phyloP scores from a whole-genome alignment of 2,797 vertebrate species.

The Chaetophractus vellerosus region DNA sequence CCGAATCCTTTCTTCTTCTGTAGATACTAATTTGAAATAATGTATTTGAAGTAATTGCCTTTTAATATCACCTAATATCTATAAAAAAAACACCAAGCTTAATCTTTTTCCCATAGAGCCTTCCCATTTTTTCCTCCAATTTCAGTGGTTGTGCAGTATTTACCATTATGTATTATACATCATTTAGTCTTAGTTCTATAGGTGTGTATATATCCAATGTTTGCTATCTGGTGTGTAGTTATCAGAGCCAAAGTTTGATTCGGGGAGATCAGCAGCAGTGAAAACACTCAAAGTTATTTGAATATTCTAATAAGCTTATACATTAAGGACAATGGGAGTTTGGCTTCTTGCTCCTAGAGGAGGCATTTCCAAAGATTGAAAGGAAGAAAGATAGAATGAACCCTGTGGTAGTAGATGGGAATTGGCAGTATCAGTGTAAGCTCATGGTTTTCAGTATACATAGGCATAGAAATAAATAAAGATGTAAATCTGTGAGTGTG shows the following conservation, averaged over 20 bases:
- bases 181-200: not conserved
- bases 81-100: not conserved
- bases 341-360: not conserved
- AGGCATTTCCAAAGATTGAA: not conserved
- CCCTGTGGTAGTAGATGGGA: not conserved
- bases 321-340: not conserved
- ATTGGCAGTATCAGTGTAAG: not conserved
- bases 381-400: not conserved
- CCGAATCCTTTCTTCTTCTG: not conserved
- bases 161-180: not conserved
- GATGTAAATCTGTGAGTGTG: not conserved
- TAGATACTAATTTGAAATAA: not conserved
- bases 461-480: not conserved
- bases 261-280: not conserved
- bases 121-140: not conserved
- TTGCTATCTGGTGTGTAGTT: not conserved
- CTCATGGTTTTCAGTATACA: not conserved
- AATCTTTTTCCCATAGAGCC: not conserved
- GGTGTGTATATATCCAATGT: not conserved
- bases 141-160: too few species aligned
- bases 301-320: not conserved
- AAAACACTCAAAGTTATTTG: not conserved
- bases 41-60: not conserved
- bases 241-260: not conserved
- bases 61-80: not conserved